Percentiles rank a stretch among this genome's conserved stretches.
phyloP scores from a whole-genome alignment of 2,888 invertebrate genomes.

The Apodemia duryi region DNA sequence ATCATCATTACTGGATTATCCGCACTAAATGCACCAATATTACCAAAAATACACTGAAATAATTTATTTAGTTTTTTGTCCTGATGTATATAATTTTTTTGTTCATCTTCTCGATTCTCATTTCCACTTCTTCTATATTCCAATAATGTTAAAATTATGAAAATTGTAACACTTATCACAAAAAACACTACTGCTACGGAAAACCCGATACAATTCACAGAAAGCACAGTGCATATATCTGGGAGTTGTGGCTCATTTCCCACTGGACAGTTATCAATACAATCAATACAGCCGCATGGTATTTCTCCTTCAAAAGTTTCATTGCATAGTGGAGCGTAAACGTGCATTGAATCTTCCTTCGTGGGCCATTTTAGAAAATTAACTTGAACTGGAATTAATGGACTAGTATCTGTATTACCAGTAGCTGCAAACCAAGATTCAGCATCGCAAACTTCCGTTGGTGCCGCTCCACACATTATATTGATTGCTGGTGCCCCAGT shows the following conservation, averaged over 20 bases:
- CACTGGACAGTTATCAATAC: slow-evolving; percentile 80
- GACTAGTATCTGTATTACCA: slow-evolving; percentile 75
- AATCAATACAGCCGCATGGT: slow-evolving; percentile 90
- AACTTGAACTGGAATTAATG: slow-evolving; percentile 82
- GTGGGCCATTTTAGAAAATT: slow-evolving; percentile 71
- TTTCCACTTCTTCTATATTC: slow-evolving; percentile 34
- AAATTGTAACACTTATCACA: slow-evolving; percentile 52
- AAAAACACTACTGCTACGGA: slow-evolving; percentile 79
- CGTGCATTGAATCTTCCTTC: slow-evolving; percentile 59
- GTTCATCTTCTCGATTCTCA: slow-evolving; percentile 15
- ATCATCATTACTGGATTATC: slow-evolving; percentile 82
- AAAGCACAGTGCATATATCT: slow-evolving; percentile 76
- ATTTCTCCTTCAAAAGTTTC: slow-evolving; percentile 75
- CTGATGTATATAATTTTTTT: slow-evolving; percentile 28
- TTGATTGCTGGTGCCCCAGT: slow-evolving; percentile 87
- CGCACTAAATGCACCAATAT: slow-evolving; percentile 80
- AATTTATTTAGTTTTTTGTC: slow-evolving; percentile 41
- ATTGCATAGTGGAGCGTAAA: slow-evolving; percentile 75
- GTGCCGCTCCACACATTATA: slow-evolving; percentile 86
- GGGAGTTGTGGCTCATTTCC: slow-evolving; percentile 58
- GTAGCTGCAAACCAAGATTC: slow-evolving; percentile 83
- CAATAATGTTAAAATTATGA: slow-evolving; percentile 46
- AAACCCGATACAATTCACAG: slow-evolving; percentile 82
- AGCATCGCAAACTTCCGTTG: slow-evolving; percentile 76
- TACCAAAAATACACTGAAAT: slow-evolving; percentile 52